These are phyloP conservation scores for Nomada lathburiana DNA, from an alignment of 2,888 invertebrate genomes.

Conservation along the genomic window DNA sequence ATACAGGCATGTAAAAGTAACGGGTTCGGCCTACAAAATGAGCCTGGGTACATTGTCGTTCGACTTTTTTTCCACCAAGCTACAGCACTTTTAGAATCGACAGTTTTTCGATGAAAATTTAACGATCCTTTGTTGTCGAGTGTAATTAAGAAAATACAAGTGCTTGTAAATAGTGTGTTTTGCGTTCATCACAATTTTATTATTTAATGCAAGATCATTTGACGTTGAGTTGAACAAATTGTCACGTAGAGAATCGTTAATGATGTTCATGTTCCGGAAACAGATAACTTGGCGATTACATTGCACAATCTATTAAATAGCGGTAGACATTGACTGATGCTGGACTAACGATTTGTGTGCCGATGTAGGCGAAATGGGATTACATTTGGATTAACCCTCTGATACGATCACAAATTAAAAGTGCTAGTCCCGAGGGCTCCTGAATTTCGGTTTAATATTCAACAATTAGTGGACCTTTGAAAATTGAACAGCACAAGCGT, in stretches of 20 bases:
- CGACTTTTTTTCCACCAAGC: too few species aligned
- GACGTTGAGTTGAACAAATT: not conserved
- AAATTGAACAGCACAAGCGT: not conserved
- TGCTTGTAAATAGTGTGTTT: too few species aligned
- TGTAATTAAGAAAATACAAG: too few species aligned
- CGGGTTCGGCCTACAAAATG: too few species aligned
- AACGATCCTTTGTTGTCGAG: too few species aligned
- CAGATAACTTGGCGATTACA: slow-evolving; percentile 9
- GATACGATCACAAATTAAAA: slow-evolving; percentile 26
- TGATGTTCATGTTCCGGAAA: not conserved
- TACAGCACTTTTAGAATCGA: too few species aligned
- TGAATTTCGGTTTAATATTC: not conserved
- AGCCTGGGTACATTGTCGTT: too few species aligned
- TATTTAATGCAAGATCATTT: not conserved
- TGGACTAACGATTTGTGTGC: slow-evolving; percentile 17
- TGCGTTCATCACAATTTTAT: too few species aligned
- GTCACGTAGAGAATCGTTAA: not conserved
- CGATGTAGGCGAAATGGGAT: slow-evolving; percentile 32
- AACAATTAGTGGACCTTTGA: not conserved
- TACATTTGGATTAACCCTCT: slow-evolving; percentile 30
- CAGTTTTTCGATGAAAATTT: too few species aligned
- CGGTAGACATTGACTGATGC: not conserved
- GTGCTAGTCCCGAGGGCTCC: not conserved
- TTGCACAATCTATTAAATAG: slow-evolving; percentile 14
- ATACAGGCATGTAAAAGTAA: too few species aligned